These are phyloP conservation scores for Campoplex nolae DNA, from an alignment of 2,888 invertebrate genomes.

Conservation along the genomic window DNA sequence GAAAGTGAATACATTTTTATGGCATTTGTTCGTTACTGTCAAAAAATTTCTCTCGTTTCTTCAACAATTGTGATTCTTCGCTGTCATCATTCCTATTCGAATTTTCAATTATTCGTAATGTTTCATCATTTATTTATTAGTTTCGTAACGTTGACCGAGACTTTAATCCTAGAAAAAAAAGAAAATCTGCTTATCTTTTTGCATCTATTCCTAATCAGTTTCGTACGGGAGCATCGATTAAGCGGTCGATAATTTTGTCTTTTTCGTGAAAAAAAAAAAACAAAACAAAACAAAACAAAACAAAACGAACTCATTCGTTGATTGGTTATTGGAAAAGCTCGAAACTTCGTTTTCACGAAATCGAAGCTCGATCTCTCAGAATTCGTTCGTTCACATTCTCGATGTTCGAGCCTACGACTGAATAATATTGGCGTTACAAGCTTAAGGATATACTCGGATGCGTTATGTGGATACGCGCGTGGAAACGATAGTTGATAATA, in stretches of 20 bases:
- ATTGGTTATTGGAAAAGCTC: no score
- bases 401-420: not conserved
- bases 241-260: no score
- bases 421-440: not conserved
- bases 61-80: not conserved
- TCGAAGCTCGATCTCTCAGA: not conserved
- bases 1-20: not conserved
- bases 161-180: not conserved
- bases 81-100: not conserved
- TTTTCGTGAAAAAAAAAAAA: no score
- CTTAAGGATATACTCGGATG: not conserved
- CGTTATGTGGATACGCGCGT: not conserved
- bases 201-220: no score
- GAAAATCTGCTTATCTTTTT: no score
- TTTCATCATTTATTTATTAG: no score
- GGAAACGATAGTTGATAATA: not conserved
- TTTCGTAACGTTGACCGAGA: not conserved
- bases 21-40: not conserved
- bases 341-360: not conserved
- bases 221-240: no score
- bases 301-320: no score
- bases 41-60: not conserved
- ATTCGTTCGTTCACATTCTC: not conserved
- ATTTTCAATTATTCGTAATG: no score
- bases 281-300: no score